phyloP scores from a whole-genome alignment of 2,797 vertebrate species.

The Atherinosoma microstoma region DNA sequence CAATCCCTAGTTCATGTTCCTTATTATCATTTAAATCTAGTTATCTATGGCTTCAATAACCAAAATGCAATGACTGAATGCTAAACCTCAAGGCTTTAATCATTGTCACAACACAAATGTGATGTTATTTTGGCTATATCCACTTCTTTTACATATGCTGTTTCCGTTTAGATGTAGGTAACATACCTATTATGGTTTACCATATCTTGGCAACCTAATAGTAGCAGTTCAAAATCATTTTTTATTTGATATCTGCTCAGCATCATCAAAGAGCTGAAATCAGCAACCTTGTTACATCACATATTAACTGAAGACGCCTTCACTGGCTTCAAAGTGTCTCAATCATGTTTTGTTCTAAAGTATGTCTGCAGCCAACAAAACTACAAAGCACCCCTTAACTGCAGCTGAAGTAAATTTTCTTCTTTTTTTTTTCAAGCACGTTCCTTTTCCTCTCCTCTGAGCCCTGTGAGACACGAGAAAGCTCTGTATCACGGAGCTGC shows the following conservation, averaged over 20 bases:
- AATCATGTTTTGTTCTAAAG: conserved; percentile 23
- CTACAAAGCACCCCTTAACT: conserved; percentile 28
- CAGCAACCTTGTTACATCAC: conserved; percentile 2
- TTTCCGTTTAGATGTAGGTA: neutral
- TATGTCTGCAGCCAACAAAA: conserved; percentile 31
- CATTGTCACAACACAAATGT: neutral
- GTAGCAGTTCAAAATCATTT: neutral
- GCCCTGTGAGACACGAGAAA: conserved; percentile 52
- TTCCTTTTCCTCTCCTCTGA: conserved; percentile 61
- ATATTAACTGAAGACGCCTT: neutral
- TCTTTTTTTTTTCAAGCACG: conserved; percentile 41
- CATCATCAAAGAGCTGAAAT: neutral
- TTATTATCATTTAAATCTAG: neutral
- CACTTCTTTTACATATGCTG: neutral
- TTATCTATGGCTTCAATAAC: neutral
- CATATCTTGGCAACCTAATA: neutral
- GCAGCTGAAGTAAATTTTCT: conserved; percentile 46
- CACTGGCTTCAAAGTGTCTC: conserved; percentile 6
- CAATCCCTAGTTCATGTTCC: neutral
- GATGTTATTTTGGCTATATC: neutral
- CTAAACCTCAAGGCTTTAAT: neutral
- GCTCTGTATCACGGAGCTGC: conserved; percentile 40
- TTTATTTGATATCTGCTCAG: neutral
- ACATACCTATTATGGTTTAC: neutral
- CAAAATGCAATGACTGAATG: neutral